Evolutionary conservation across 2,113 vertebrate genomes (phyloP).

Genomic region (Anguilla rostrata): DNA sequence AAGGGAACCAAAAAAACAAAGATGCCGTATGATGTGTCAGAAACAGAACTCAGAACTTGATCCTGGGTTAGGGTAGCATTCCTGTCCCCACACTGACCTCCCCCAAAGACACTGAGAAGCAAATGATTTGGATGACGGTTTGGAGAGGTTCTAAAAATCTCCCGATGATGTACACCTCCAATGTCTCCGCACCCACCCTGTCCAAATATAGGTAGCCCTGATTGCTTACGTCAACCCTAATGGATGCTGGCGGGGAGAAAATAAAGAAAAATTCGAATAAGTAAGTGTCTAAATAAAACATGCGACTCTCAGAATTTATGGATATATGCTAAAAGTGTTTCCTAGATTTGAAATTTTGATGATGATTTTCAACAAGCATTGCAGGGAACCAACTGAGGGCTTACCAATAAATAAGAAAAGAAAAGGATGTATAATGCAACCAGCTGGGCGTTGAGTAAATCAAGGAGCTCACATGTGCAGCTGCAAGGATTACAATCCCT

Average conservation of each 20-base stretch:
- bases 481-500: not conserved
- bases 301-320: slow-evolving; percentile 59
- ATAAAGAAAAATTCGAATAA: slow-evolving; percentile 18
- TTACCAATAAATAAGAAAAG: slow-evolving; percentile 45
- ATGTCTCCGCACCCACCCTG: not conserved
- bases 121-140: slow-evolving; percentile 59
- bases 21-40: slow-evolving; percentile 59
- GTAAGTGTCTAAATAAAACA: slow-evolving; percentile 58
- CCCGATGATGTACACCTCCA: slow-evolving; percentile 37
- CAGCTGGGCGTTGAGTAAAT: slow-evolving; percentile 40
- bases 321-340: slow-evolving; percentile 52
- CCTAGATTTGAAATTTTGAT: slow-evolving; percentile 59
- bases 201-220: not conserved
- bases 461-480: not conserved
- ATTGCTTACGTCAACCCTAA: not conserved
- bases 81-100: slow-evolving; percentile 64
- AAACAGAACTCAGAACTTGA: slow-evolving; percentile 63
- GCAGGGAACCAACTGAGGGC: slow-evolving; percentile 39
- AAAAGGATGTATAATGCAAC: slow-evolving; percentile 56
- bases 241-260: not conserved
- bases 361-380: slow-evolving; percentile 43
- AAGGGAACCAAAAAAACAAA: slow-evolving; percentile 61
- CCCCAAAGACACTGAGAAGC: slow-evolving; percentile 65
- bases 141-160: slow-evolving; percentile 55
- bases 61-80: slow-evolving; percentile 66